These are phyloP conservation scores for Drosophila sulfurigaster DNA, from an alignment of 1,140 invertebrate genomes.

Conservation along the genomic window DNA sequence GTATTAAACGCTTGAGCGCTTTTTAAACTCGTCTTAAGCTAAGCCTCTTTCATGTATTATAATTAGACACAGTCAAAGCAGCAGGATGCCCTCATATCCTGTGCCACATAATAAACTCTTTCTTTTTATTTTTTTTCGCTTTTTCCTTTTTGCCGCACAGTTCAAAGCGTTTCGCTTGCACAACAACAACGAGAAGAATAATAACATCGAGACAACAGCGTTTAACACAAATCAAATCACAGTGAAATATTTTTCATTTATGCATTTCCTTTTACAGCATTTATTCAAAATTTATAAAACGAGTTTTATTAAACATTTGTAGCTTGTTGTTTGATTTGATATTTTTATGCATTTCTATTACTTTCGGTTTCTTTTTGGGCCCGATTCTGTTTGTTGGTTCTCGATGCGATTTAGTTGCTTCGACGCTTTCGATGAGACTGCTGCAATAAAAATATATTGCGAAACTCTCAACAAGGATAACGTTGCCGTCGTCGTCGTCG, in stretches of 20 bases:
- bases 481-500: slow-evolving; percentile 60
- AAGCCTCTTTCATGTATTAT: slow-evolving; percentile 5
- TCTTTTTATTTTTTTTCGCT: no score
- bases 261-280: background rate
- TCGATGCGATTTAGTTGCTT: slow-evolving; percentile 66
- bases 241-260: background rate
- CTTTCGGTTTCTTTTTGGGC: slow-evolving; percentile 12
- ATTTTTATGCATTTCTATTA: slow-evolving; percentile 14
- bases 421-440: slow-evolving; percentile 78
- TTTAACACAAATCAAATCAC: slow-evolving; percentile 4
- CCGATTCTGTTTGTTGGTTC: slow-evolving; percentile 39
- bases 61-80: background rate
- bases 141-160: slow-evolving; percentile 33
- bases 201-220: background rate
- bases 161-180: slow-evolving; percentile 22
- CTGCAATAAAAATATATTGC: slow-evolving; percentile 83
- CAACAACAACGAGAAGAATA: slow-evolving; percentile 9
- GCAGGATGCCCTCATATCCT: slow-evolving; percentile 3
- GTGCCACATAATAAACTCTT: background rate
- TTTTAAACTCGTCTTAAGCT: background rate
- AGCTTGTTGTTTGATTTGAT: slow-evolving; percentile 2
- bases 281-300: background rate
- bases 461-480: slow-evolving; percentile 82
- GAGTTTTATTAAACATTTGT: background rate
- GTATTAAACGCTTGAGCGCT: background rate